A percentile compares a stretch with the other conserved stretches of the same genome.
phyloP scores from a whole-genome alignment of 2,113 vertebrate genomes.

The Forbesichthys agassizii region DNA sequence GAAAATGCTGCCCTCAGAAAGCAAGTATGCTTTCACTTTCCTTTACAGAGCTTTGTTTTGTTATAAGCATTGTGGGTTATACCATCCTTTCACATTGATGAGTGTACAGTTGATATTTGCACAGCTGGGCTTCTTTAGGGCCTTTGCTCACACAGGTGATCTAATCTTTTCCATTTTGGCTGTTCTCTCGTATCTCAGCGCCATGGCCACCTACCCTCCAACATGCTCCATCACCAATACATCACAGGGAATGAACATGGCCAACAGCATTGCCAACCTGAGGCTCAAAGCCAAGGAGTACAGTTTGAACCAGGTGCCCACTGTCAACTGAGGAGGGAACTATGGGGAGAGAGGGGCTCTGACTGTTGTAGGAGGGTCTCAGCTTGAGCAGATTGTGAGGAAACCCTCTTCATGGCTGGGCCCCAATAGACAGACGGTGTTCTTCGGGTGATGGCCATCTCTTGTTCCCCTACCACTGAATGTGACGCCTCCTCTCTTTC shows the following conservation, averaged over 20 bases:
- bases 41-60: slow-evolving; percentile 26
- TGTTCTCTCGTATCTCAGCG: slow-evolving; percentile 70
- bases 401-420: slow-evolving; percentile 1
- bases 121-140: slow-evolving; percentile 41
- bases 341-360: slow-evolving; percentile 41
- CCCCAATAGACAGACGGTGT: slow-evolving; percentile 9
- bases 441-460: slow-evolving; percentile 24
- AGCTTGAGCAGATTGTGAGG: slow-evolving; percentile 6
- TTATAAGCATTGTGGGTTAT: slow-evolving; percentile 6
- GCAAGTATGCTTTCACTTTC: slow-evolving; percentile 70
- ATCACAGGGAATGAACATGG: slow-evolving; percentile 97
- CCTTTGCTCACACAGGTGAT: slow-evolving; percentile 25
- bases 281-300: slow-evolving; percentile 99
- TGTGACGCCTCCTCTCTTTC: slow-evolving; percentile 18
- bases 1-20: slow-evolving; percentile 79
- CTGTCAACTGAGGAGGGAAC: slow-evolving; percentile 88
- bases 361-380: slow-evolving; percentile 6
- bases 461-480: not conserved
- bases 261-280: slow-evolving; percentile 99
- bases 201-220: slow-evolving; percentile 94
- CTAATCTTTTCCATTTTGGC: slow-evolving; percentile 35
- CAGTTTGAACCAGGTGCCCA: slow-evolving; percentile 98
- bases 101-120: slow-evolving; percentile 30
- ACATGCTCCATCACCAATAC: slow-evolving; percentile 93
- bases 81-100: not conserved